These are phyloP conservation scores for Gymnopithys bicolor DNA, from an alignment of 2,797 vertebrate species.

Conservation along the genomic window DNA sequence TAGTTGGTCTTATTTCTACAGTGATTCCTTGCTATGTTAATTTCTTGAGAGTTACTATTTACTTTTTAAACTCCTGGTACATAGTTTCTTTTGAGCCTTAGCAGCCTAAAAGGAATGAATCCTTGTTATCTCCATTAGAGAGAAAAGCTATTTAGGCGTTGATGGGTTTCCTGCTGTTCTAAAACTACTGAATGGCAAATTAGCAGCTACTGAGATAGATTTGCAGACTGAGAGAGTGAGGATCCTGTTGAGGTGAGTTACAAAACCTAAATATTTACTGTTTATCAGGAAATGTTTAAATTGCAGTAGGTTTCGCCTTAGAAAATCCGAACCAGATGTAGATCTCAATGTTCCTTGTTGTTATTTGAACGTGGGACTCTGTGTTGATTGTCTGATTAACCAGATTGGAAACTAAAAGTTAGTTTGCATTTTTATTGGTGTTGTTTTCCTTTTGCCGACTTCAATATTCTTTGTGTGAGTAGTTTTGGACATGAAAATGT, in stretches of 20 bases:
- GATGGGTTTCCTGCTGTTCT: constrained; percentile 46
- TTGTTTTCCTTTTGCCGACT: constrained; percentile 14
- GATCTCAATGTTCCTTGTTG: not conserved
- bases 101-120: not conserved
- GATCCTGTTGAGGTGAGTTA: not conserved
- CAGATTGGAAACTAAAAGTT: constrained; percentile 25
- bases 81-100: not conserved
- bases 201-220: constrained; percentile 2
- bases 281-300: constrained; percentile 46
- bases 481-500: not conserved
- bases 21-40: not conserved
- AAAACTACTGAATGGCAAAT: constrained; percentile 4
- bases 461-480: not conserved
- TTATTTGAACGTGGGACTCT: not conserved
- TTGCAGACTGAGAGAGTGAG: not conserved
- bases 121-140: not conserved
- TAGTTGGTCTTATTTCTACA: not conserved
- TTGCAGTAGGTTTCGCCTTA: not conserved
- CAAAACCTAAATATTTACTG: constrained; percentile 5
- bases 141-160: constrained; percentile 13
- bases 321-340: constrained; percentile 49
- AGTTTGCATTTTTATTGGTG: not conserved
- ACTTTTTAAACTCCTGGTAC: not conserved
- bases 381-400: constrained; percentile 8
- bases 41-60: not conserved